A percentile compares a stretch with the other conserved stretches of the same genome.
These are phyloP conservation scores for Uloborus plumipes DNA, from an alignment of 2,888 invertebrate genomes.

Conservation along the genomic window DNA sequence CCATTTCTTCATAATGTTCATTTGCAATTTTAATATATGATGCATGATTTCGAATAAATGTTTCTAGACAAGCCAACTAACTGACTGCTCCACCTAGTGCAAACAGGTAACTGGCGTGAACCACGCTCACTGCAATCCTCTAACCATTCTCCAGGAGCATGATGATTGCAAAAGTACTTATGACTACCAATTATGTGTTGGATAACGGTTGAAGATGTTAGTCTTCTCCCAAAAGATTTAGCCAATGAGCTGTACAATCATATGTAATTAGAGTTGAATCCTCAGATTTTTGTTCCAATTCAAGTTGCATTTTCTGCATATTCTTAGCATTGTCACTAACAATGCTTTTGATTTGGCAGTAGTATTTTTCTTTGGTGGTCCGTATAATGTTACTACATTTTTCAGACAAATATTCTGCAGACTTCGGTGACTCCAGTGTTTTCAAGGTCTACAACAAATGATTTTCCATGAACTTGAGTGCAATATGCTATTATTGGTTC, in stretches of 20 bases:
- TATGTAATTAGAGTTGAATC: conserved; percentile 4
- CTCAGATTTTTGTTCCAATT: conserved; percentile 13
- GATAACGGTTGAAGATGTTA: background rate
- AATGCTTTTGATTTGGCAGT: conserved; percentile 13
- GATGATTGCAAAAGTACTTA: conserved; percentile 5
- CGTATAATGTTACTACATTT: conserved; percentile 9
- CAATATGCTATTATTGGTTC: background rate
- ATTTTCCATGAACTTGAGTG: background rate
- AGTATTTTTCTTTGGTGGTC: background rate
- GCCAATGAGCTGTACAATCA: conserved; percentile 19
- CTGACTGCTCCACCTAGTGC: conserved; percentile 22
- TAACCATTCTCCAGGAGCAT: conserved; percentile 5
- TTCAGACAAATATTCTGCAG: conserved; percentile 13
- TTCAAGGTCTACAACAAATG: conserved; percentile 5
- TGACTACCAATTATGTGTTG: background rate
- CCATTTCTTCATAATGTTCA: conserved; percentile 7
- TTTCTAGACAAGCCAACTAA: conserved; percentile 2
- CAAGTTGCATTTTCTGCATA: conserved; percentile 32
- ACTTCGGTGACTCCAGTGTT: background rate
- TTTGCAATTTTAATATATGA: background rate
- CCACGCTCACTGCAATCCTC: background rate
- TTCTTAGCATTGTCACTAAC: conserved; percentile 16
- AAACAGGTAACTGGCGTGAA: background rate
- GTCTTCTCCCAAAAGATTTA: conserved; percentile 12
- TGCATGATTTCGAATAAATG: background rate